A percentile compares a stretch with the other conserved stretches of the same genome.
Conservation (phyloP, 2,113 vertebrate species). For the Dendrocopos noguchii region DNA sequence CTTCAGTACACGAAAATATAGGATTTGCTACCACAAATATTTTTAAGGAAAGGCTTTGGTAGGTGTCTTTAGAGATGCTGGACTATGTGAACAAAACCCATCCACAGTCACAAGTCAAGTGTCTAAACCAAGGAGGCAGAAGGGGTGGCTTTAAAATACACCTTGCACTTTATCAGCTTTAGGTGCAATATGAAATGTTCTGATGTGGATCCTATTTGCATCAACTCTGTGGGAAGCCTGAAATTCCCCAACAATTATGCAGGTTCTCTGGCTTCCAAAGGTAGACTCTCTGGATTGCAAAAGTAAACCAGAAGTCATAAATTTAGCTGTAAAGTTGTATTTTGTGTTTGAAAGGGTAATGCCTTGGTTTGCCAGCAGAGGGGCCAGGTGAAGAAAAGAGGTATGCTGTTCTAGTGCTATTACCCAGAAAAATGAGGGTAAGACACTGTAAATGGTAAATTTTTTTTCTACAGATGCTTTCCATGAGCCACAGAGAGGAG, state of each 20-base stretch:
- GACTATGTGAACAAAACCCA: accelerated
- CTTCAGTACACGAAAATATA: not conserved
- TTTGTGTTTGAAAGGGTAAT: not conserved
- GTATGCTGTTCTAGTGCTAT: not conserved
- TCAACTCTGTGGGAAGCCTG: not conserved
- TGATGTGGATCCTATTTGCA: not conserved
- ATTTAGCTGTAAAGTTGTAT: not conserved
- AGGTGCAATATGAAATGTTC: not conserved
- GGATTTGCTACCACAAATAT: not conserved
- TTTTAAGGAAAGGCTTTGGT: not conserved
- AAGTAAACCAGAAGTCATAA: not conserved
- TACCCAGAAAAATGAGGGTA: not conserved
- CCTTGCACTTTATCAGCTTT: not conserved
- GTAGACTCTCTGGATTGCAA: not conserved
- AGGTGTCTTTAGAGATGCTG: not conserved
- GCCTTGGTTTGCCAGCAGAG: not conserved
- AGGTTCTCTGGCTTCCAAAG: not conserved
- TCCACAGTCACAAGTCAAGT: not conserved
- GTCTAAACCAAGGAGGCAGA: not conserved
- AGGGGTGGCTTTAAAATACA: not conserved
- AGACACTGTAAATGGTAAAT: not conserved
- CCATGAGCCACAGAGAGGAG: not conserved
- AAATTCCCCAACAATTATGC: not conserved
- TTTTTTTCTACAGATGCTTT: not conserved
- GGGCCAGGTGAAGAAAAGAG: not conserved